A percentile compares a stretch with the other conserved stretches of the same genome.
phyloP scores from a whole-genome alignment of 2,888 invertebrate species.

The Epinotia nisella region DNA sequence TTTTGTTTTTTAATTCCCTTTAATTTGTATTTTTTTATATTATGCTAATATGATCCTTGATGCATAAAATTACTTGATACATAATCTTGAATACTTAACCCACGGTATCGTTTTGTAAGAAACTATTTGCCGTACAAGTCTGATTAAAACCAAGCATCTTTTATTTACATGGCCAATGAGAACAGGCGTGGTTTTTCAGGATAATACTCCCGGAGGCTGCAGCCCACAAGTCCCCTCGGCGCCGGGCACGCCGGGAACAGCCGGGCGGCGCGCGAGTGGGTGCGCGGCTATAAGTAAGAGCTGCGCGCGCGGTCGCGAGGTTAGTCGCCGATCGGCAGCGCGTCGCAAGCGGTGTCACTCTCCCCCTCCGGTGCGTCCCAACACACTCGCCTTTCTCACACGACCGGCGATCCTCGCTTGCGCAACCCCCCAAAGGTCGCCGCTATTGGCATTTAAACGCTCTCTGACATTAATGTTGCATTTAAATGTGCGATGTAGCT shows the following conservation, averaged over 20 bases:
- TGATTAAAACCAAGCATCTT: neutral
- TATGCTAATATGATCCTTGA: neutral
- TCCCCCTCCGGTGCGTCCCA: constrained; percentile 71
- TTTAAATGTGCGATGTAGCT: constrained; percentile 82
- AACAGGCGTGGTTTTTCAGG: constrained; percentile 1
- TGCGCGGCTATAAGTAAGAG: constrained; percentile 82
- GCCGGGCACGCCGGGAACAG: constrained; percentile 38
- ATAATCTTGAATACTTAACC: too few relatives aligned
- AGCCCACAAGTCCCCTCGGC: neutral
- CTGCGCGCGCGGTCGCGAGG: constrained; percentile 78
- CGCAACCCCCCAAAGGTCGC: constrained; percentile 82
- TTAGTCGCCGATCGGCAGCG: constrained; percentile 83
- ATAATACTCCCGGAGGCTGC: neutral
- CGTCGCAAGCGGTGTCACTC: constrained; percentile 70
- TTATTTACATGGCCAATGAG: neutral
- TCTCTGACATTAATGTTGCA: constrained; percentile 84
- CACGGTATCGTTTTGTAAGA: too few relatives aligned
- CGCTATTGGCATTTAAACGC: constrained; percentile 83
- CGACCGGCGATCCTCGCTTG: constrained; percentile 80
- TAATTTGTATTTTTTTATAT: too few relatives aligned
- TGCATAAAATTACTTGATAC: neutral
- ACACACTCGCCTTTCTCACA: constrained; percentile 78
- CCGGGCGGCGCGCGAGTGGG: constrained; percentile 59
- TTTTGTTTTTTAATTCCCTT: too few relatives aligned
- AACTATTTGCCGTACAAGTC: neutral